Conservation (phyloP, 2,888 invertebrate genomes). For the Kryphioiulus occultus region DNA sequence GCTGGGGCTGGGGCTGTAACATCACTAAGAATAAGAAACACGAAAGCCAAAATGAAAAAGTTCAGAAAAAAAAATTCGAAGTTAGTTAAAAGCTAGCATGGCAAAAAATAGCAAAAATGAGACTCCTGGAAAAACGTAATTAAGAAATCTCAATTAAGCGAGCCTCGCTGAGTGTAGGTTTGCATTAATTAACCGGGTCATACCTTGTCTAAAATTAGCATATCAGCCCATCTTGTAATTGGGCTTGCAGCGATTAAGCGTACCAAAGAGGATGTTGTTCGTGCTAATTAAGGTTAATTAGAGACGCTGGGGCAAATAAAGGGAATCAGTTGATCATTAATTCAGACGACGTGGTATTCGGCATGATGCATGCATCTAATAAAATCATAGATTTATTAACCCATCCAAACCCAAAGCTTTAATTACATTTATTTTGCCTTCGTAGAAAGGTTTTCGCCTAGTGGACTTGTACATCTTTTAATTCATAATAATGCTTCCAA, state of each 20-base stretch:
- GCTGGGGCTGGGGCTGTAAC: background rate
- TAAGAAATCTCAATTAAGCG: background rate
- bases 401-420: background rate
- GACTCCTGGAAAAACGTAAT: background rate
- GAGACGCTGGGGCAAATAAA: background rate
- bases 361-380: background rate
- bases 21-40: background rate
- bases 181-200: background rate
- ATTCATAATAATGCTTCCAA: too few species aligned
- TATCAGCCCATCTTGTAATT: constrained; percentile 11
- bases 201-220: background rate
- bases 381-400: background rate
- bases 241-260: constrained; percentile 8
- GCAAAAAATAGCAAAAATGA: background rate
- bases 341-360: background rate
- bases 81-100: background rate
- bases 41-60: background rate
- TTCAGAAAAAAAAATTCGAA: background rate
- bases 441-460: too few species aligned
- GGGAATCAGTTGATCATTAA: constrained; percentile 29
- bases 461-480: too few species aligned
- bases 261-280: background rate
- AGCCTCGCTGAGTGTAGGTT: background rate
- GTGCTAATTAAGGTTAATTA: constrained; percentile 32
- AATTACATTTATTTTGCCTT: background rate